Conservation (phyloP, 2,797 vertebrate genomes). For the Phyllotis vaccarum region DNA sequence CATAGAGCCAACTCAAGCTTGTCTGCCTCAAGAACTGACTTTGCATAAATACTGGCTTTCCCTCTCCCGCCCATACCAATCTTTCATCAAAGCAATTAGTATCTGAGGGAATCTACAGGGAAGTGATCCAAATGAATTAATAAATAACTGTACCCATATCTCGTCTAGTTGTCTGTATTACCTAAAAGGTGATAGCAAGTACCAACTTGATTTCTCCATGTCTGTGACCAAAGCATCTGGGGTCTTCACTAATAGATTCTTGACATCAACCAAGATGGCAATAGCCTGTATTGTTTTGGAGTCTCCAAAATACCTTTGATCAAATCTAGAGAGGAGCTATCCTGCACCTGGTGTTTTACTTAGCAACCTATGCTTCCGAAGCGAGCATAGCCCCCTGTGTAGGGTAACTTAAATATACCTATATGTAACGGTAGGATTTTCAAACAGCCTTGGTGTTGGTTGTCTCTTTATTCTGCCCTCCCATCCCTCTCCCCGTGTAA, state of each 20-base stretch:
- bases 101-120: not conserved
- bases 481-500: not conserved
- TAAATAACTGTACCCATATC: not conserved
- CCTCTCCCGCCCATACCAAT: not conserved
- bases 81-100: not conserved
- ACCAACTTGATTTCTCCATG: not conserved
- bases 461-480: not conserved
- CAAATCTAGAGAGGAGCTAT: not conserved
- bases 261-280: not conserved
- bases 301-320: not conserved
- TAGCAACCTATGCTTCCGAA: not conserved
- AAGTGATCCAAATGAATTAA: not conserved
- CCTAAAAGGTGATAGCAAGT: constrained; percentile 18
- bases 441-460: too few species aligned
- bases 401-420: not conserved
- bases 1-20: not conserved
- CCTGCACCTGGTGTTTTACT: not conserved
- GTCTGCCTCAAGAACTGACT: not conserved
- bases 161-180: not conserved
- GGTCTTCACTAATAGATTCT: not conserved
- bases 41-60: not conserved
- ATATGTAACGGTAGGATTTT: not conserved
- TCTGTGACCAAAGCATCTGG: not conserved
- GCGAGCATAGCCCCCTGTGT: not conserved
- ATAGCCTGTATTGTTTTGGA: not conserved